Evolutionary conservation across 2,888 invertebrate species (phyloP), one percentile per base, ranked within the genome.

Genomic region (Zootermopsis nevadensis): DNA sequence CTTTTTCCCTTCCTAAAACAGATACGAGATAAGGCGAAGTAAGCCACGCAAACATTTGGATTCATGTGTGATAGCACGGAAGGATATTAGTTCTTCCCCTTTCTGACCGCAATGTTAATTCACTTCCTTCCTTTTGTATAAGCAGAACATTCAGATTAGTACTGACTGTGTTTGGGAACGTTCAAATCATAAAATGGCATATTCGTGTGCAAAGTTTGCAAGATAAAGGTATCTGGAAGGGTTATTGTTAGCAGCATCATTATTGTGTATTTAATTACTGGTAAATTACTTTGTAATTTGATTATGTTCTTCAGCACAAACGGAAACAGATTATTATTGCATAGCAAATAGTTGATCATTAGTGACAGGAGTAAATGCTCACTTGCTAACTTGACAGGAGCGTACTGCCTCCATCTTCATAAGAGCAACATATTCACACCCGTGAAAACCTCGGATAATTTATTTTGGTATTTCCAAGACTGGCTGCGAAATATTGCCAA

Each of bases 21-120:
- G 69, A 69, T 69, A 69, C 31, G 33, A 69, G 69, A 69, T 69
- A 69, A 69, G 69, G 22, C 1, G 19, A 19, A 33, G 31, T 7
- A 7, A 22, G 27, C 69, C 69, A 69, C 69, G 69, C 69, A 69
- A 69, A 31, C 69, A 30, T 19, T 69, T 69, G 69, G 31, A 69
- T 69, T 69, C 69, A 69, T 67, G 30, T 67, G 33, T 33, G 69
- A 69, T 69, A 69, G 33, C 69, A 33, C 69, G 69, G 69, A 69
- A 33, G 69, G 69, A 69, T 69, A 69, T 69, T 33, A 69, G 33
- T 69, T 69, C 69, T 69, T 69, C 33, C 69, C 69, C 69, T 22
- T 69, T 22, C 69, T 31, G n/a, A 2, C 33, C 22, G 1, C 24
- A 33, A 33, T 31, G 60, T 60, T 69, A 31, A 19, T 33, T 69